phyloP scores from a whole-genome alignment of 2,888 invertebrate genomes.

The Aelia acuminata region DNA sequence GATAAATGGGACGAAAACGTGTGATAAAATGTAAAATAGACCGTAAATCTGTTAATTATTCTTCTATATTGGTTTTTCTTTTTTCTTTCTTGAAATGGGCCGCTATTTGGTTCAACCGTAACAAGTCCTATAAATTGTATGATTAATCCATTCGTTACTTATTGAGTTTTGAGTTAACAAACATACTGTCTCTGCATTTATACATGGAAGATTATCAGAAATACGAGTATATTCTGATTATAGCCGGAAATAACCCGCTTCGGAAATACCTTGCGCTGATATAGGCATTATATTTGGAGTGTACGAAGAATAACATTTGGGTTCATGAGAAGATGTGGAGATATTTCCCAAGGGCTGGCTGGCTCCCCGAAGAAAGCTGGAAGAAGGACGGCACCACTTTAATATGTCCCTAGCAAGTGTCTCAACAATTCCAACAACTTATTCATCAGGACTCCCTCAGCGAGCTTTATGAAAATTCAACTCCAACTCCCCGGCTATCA shows the following conservation, averaged over 20 bases:
- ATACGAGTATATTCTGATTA: too few species aligned
- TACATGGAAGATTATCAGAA: too few species aligned
- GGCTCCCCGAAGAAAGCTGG: neutral
- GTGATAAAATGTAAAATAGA: too few species aligned
- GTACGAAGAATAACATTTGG: neutral
- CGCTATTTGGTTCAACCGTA: too few species aligned
- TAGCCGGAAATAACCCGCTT: neutral
- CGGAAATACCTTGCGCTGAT: neutral
- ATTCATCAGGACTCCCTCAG: slow-evolving; percentile 25
- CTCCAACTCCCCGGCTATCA: neutral
- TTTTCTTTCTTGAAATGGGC: too few species aligned
- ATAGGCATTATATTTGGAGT: neutral
- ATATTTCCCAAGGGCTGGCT: slow-evolving; percentile 13
- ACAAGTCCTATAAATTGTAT: too few species aligned
- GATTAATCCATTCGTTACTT: too few species aligned
- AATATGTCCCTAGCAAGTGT: slow-evolving; percentile 25
- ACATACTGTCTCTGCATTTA: too few species aligned
- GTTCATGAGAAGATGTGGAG: neutral
- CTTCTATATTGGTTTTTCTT: too few species aligned
- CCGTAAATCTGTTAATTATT: too few species aligned
- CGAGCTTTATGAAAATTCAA: slow-evolving; percentile 6
- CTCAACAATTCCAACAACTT: slow-evolving; percentile 16
- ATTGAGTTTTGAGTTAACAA: too few species aligned
- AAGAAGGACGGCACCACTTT: neutral
- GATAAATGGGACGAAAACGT: too few species aligned